Evolutionary conservation across 2,888 invertebrate species (phyloP).

Genomic region (Morpho helenor): DNA sequence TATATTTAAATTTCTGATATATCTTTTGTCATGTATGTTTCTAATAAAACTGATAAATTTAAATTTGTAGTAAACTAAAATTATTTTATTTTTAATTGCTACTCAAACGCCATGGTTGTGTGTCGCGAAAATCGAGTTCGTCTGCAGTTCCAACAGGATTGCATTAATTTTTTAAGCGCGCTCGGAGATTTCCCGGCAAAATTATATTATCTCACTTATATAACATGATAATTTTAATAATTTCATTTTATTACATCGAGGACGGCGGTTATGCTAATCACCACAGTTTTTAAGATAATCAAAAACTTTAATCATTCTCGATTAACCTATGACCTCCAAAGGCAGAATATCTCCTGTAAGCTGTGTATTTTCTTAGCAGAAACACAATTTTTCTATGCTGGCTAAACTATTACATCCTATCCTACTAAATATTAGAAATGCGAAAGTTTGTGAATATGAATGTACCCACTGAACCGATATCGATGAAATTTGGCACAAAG

Average conservation of each 20-base stretch:
- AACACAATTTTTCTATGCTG: no score
- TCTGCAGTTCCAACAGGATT: slow-evolving; percentile 36
- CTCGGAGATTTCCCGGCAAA: slow-evolving; percentile 35
- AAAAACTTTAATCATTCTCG: slow-evolving; percentile 3
- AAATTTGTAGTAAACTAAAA: no score
- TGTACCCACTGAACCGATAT: no score
- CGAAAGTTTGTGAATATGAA: no score
- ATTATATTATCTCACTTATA: slow-evolving; percentile 30
- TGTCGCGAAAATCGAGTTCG: slow-evolving; percentile 17
- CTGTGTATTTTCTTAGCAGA: no score
- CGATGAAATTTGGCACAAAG: no score
- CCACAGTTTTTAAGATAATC: background rate
- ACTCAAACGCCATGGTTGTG: background rate
- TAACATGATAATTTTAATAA: slow-evolving; percentile 11
- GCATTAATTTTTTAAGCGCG: slow-evolving; percentile 45
- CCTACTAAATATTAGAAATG: no score
- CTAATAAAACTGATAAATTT: no score
- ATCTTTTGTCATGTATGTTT: no score
- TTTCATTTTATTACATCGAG: slow-evolving; percentile 4
- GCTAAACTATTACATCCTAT: no score
- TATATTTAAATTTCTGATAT: no score
- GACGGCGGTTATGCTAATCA: slow-evolving; percentile 3
- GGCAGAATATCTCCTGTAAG: no score
- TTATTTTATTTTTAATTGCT: background rate
- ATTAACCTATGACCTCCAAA: background rate